Evolutionary conservation across 2,113 vertebrate species (phyloP).

Genomic region (Hypocryptadius cinnamomeus): DNA sequence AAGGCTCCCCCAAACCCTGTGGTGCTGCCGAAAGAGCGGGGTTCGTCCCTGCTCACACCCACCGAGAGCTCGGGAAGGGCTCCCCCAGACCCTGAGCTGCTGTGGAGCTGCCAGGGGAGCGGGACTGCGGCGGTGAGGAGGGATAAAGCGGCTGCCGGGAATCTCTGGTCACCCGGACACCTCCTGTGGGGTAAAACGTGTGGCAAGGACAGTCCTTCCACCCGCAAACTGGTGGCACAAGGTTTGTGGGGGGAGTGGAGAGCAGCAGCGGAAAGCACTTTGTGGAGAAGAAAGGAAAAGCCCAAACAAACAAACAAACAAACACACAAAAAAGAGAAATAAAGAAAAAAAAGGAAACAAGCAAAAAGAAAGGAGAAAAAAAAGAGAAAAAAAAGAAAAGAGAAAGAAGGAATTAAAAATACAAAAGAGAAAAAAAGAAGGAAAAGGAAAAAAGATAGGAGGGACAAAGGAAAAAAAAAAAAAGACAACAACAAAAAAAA

Average conservation of each 20-base stretch:
- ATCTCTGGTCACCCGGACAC: rapidly evolving
- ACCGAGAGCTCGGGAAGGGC: too few species aligned
- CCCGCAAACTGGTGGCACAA: rapidly evolving
- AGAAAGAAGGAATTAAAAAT: neutral
- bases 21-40: too few species aligned
- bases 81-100: neutral
- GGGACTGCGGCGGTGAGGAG: neutral
- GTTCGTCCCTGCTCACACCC: neutral
- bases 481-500: too few species aligned
- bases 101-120: neutral
- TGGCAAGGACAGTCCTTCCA: neutral
- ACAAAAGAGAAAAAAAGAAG: neutral
- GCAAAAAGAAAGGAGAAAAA: neutral
- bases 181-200: rapidly evolving
- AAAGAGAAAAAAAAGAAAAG: neutral
- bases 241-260: neutral
- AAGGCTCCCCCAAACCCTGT: too few species aligned
- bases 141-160: neutral
- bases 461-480: rapidly evolving
- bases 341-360: neutral
- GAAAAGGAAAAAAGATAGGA: neutral
- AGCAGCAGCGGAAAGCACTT: rapidly evolving
- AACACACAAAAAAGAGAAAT: too few species aligned
- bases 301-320: too few species aligned
- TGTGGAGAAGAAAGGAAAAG: neutral